Base-by-base conservation (phyloP, 2,888 invertebrate species). In the Helleia helle region DNA sequence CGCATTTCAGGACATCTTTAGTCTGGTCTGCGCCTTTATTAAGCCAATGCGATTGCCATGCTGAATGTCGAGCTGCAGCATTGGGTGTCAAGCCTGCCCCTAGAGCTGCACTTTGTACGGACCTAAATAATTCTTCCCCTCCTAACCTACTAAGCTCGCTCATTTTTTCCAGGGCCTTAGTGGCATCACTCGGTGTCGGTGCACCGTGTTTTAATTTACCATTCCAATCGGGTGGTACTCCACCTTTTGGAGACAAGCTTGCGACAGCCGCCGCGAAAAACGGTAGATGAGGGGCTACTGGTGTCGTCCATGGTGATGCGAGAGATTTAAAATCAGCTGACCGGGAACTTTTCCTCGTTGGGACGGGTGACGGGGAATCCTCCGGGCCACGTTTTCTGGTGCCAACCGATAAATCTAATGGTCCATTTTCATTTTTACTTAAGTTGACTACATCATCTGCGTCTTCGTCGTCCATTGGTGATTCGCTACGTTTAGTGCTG, bases 41-140 rank as follows among this genome's bases (percentile, higher is more conserved):
- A 41, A 98, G 83, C 98, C 98, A 98, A 68, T 98, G 97, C 1
- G 97, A 97, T 64, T 98, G 98, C 93, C 98, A 96, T 9, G 96
- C 96, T 51, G 94, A 94, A 68, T 94, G 94, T 1, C 94, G 86
- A 11, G 93, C 93, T 1, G 89, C 84, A 1, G 88, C 86, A 24
- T 87, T 87, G 2, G 84, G 85, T 1, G 83, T 81, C 8, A 86
- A 53, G 3, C 84, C 84, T 2, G 85, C 83, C 1, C 86, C 85
- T 7, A 86, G 56, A 17, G 85, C 86, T 9, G 84, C 84, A 41
- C 81, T 85, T 52, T 86, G 86, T 56, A 89, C 87, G 8, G 89
- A 87, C 52, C 91, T 80, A 61, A 91, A 92, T 8, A 92, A 73
- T 58, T 92, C 92, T 47, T 93, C 93, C 0, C 94, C 93, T 2